Base-by-base conservation (phyloP, 2,797 vertebrate species). In the Pipistrellus nathusii region DNA sequence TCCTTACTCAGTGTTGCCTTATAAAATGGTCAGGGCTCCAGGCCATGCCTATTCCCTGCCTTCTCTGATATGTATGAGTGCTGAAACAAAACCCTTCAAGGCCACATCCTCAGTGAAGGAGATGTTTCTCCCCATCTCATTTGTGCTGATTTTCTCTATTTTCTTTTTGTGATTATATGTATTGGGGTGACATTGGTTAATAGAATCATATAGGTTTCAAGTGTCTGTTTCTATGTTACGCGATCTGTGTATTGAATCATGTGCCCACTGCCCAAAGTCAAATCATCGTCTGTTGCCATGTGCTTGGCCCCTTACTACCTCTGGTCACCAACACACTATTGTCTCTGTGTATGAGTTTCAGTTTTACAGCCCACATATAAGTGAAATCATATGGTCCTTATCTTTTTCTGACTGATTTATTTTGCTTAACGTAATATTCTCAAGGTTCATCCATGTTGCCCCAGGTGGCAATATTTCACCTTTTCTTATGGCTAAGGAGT, bases 71-170 rank as follows among this genome's bases (percentile, higher is more conserved):
- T n/a, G n/a, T n/a, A n/a, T n/a, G n/a, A n/a, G n/a, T n/a, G n/a
- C 69, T 10, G 59, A 46, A 92, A 76, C 27, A 78, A 88, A 72
- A 21, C 8, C 18, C 30, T 17, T 72, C 41, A n/a, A 38, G 25
- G 27, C 8, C 9, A 27, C 4, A 6, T 5, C 59, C 41, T 81
- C 0, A 0, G 15, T 6, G 59, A 69, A 69, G 38, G 38, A 41
- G 17, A 53, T 76, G 10, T 38, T 38, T 83, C 80, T 88, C 17
- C 18, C 12, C 35, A 21, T 57, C 30, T 66, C 25, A n/a, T 30
- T 21, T 3, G 23, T 0, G 7, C 6, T 27, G 23, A 41, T 46
- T 38, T 55, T 78, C 76, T 80, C 66, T 59, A 18, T 68, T 32
- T 35, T 68, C n/a, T 20, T 17, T 64, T 64, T 64, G n/a, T 32